Base-by-base conservation (phyloP, 2,888 invertebrate genomes). In the Agrotis clavis region DNA sequence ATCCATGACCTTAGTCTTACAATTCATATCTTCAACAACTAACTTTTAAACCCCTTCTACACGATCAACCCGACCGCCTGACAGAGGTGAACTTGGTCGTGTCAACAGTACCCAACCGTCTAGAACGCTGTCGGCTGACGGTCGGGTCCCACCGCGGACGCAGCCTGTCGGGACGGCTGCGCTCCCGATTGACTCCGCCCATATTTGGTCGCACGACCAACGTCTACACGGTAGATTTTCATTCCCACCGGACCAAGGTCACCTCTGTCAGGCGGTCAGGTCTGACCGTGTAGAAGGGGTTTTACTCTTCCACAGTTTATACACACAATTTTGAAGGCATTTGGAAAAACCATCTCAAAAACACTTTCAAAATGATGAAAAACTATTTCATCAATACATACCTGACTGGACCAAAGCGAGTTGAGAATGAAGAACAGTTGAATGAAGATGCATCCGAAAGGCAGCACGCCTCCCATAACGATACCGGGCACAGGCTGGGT, bases 401-500 rank as follows among this genome's bases (percentile, higher is more conserved):
- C 96, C 94, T 95, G 96, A 71, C 97, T 98, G 84, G 98, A 99
- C 99, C 99, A 99, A 74, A 99, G 98, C 74, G 99, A 99, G 96
- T 99, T 99, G 78, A 99, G 97, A 85, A 99, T 99, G 95, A 99
- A 99, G 97, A 99, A 99, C 41, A 99, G 97, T 92, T 99, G 99
- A 88, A 99, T 99, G 95, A 99, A 99, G 93, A 99, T 99, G 94
- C 99, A 99, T 54, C 99, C 99, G 94, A 99, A 99, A 1, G 99
- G 99, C 87, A 99, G 95, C 63, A 99, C 99, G 54, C 99, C 99
- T 11, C 99, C 99, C 99, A 99, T 99, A 63, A 99, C 97, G 84
- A 99, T 98, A 64, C 99, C 99, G 21, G 99, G 99, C 71, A 99
- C 95, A 0, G 99, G 98, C 92, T 98, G 98, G 0, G 99, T 99